Evolutionary conservation across 2,113 vertebrate genomes (phyloP).

Genomic region (Thinocorus orbignyianus): DNA sequence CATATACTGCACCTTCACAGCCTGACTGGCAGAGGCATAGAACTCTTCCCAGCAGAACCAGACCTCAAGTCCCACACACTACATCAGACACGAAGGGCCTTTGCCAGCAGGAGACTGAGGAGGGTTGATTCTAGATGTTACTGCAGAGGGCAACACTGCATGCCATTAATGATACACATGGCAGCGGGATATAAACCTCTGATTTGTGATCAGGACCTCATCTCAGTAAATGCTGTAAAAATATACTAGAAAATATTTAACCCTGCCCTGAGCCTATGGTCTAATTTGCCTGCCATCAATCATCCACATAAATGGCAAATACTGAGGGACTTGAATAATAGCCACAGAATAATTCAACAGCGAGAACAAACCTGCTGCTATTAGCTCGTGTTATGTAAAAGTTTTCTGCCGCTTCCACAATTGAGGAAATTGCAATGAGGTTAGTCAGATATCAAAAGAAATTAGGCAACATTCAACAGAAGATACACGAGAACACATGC

Average conservation of each 20-base stretch:
- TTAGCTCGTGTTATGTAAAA: slow-evolving; percentile 4
- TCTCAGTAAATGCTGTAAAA: not conserved
- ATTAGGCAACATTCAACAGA: not conserved
- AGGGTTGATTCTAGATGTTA: not conserved
- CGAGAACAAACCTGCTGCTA: not conserved
- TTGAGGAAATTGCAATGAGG: not conserved
- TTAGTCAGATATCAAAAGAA: slow-evolving; percentile 53
- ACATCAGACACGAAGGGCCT: rapidly evolving
- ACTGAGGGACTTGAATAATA: not conserved
- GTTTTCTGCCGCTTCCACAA: not conserved
- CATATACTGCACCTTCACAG: not conserved
- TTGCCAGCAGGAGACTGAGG: not conserved
- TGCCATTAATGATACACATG: not conserved
- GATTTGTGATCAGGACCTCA: not conserved
- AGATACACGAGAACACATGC: not conserved
- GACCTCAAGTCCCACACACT: not conserved
- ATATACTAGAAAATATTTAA: not conserved
- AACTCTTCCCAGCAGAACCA: not conserved
- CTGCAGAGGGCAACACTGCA: not conserved
- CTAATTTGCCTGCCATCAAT: not conserved
- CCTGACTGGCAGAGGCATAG: not conserved
- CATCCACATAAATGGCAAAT: slow-evolving; percentile 5
- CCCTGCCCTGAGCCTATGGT: not conserved
- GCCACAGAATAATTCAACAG: not conserved
- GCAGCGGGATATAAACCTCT: not conserved